Percentiles rank a stretch among this genome's conserved stretches.
phyloP scores from a whole-genome alignment of 2,888 invertebrate genomes.

The Nemurella pictetii region DNA sequence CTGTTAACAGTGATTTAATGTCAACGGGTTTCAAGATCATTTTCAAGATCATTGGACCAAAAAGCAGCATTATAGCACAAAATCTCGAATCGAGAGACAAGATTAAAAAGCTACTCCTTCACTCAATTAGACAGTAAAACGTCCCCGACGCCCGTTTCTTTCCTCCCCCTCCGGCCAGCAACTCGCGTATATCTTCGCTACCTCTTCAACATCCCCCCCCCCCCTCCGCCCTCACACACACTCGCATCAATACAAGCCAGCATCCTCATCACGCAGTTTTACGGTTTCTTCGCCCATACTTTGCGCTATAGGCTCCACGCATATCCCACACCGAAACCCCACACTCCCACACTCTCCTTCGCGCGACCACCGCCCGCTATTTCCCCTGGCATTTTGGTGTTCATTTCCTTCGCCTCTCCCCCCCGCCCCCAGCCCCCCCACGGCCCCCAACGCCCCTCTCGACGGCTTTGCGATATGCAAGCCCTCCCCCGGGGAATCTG shows the following conservation, averaged over 20 bases:
- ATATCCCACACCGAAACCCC: too few species aligned
- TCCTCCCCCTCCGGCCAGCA: not conserved
- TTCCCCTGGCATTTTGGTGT: slow-evolving; percentile 33
- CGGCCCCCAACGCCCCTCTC: not conserved
- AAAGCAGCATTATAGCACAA: too few species aligned
- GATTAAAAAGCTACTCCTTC: too few species aligned
- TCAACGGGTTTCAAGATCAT: too few species aligned
- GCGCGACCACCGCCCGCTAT: slow-evolving; percentile 1
- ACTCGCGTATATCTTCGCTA: not conserved
- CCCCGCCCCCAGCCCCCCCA: slow-evolving; percentile 9
- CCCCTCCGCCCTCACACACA: too few species aligned
- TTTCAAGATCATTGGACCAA: too few species aligned
- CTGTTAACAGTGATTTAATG: too few species aligned
- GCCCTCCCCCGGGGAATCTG: not conserved
- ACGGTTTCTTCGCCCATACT: not conserved
- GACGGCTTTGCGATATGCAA: not conserved
- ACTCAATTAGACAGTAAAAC: too few species aligned
- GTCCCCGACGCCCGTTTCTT: too few species aligned
- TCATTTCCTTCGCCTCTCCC: slow-evolving; percentile 25
- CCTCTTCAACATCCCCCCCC: too few species aligned
- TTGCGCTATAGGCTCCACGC: not conserved
- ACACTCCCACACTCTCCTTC: too few species aligned
- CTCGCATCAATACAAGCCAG: not conserved
- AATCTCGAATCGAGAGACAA: too few species aligned
- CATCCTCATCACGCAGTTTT: not conserved